A percentile compares a stretch with the other conserved stretches of the same genome.
These are phyloP conservation scores for Leucopternis melanops DNA, from an alignment of 2,113 vertebrate species.

Conservation along the genomic window DNA sequence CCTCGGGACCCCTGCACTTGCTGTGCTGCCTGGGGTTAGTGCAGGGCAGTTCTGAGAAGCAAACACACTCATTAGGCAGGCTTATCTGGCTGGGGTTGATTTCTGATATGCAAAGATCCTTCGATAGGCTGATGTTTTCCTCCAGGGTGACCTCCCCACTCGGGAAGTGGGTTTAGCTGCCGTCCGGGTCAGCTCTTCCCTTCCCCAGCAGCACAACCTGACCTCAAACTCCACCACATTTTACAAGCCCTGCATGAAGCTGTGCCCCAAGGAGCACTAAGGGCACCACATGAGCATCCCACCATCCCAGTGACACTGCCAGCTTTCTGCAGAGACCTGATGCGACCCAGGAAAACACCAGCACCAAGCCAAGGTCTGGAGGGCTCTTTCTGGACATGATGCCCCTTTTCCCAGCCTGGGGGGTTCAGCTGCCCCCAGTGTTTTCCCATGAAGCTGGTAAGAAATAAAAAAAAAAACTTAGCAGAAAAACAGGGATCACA, in stretches of 20 bases:
- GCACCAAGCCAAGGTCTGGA: not conserved
- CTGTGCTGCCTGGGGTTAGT: not conserved
- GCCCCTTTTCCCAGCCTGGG: not conserved
- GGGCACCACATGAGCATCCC: not conserved
- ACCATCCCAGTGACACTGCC: fast-evolving
- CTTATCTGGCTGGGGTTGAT: not conserved
- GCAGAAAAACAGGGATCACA: not conserved
- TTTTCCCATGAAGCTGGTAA: not conserved
- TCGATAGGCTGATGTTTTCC: not conserved
- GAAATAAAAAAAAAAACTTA: not conserved
- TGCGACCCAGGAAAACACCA: not conserved
- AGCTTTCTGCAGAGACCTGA: not conserved
- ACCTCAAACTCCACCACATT: not conserved
- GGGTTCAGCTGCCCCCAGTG: not conserved
- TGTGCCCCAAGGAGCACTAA: fast-evolving
- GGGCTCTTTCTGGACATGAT: not conserved
- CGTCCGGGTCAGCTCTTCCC: not conserved
- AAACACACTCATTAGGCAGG: not conserved
- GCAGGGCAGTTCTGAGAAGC: not conserved
- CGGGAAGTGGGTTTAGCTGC: not conserved
- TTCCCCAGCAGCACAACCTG: fast-evolving
- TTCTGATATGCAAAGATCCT: not conserved
- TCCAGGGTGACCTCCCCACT: not conserved
- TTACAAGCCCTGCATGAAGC: not conserved
- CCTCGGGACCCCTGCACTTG: not conserved